Evolutionary conservation across 2,797 vertebrate species (phyloP).

Genomic region (Eutrigla gurnardus): DNA sequence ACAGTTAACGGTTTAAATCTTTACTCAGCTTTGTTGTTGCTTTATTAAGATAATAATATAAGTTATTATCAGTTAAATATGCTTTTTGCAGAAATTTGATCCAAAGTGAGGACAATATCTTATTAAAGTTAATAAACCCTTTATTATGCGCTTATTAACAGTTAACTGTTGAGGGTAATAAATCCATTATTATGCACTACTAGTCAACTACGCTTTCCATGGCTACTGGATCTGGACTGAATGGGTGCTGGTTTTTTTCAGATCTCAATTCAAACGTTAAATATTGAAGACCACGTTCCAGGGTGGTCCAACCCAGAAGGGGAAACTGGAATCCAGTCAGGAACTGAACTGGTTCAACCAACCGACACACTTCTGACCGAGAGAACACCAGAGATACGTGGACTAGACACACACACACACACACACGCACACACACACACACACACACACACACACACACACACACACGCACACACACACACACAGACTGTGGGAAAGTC

Average conservation of each 20-base stretch:
- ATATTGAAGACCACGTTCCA: not conserved
- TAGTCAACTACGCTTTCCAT: too few relatives aligned
- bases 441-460: not conserved
- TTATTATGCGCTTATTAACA: not conserved
- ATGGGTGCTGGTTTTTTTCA: too few relatives aligned
- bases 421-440: constrained; percentile 20
- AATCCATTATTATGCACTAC: too few relatives aligned
- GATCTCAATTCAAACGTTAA: not conserved
- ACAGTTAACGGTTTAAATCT: not conserved
- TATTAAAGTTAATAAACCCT: not conserved
- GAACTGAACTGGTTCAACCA: not conserved
- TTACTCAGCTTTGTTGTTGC: fast-evolving
- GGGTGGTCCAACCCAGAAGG: not conserved
- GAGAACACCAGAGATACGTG: constrained; percentile 33
- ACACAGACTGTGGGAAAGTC: constrained; percentile 43
- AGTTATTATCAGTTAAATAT: not conserved
- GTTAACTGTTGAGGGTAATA: too few relatives aligned
- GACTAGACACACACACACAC: constrained; percentile 9
- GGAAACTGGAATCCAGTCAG: not conserved
- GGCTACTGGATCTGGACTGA: too few relatives aligned
- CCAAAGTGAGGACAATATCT: not conserved
- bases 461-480: constrained; percentile 14
- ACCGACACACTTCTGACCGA: constrained; percentile 12
- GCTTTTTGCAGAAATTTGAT: not conserved
- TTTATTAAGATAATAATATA: not conserved